Base-by-base conservation (phyloP, 2,113 vertebrate species). In the Saimiri boliviensis region DNA sequence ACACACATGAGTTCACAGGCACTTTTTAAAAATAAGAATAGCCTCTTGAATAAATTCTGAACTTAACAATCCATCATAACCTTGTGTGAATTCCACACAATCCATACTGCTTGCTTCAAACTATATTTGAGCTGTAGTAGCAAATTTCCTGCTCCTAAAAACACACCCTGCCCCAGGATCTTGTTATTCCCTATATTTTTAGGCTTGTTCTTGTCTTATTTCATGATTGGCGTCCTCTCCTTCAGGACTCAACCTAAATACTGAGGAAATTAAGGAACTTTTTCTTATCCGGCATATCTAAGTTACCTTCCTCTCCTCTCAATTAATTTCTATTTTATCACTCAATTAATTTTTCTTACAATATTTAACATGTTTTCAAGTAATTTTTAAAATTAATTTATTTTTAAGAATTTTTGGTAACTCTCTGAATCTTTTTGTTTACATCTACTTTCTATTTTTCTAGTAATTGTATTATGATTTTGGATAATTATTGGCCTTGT, bases 81-180 rank as follows among this genome's bases (percentile, higher is more conserved):
- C 52, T 42, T 13, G 0, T 86, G 16, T 25, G 58, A 97, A 81
- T 82, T n/a, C 14, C 27, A 47, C 16, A 40, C 19, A 10, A 0
- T 35, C 5, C 3, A 6, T 12, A 42, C 79, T 9, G 30, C 13
- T 6, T 54, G 12, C 60, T 40, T 35, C 1, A 68, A 2, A 10
- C 35, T 56, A 13, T 8, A 16, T n/a, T 66, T 79, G 32, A 56
- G 20, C 17, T 14, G 49, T 25, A 11, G 13, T 8, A 40, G 49
- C 16, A 14, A 6, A 32, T 42, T 74, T 89, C 86, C 66, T 93
- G 5, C 1, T 71, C 58, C 54, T 52, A 42, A 35, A 56, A 56
- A n/a, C 14, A 11, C 4, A 40, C 2, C 1, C 10, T 56, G 32
- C 13, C 32, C 45, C 17, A 42, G 32, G 17, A 8, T 0, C 6